These are phyloP conservation scores for Istiophorus platypterus DNA, from an alignment of 2,113 vertebrate genomes.

Conservation along the genomic window DNA sequence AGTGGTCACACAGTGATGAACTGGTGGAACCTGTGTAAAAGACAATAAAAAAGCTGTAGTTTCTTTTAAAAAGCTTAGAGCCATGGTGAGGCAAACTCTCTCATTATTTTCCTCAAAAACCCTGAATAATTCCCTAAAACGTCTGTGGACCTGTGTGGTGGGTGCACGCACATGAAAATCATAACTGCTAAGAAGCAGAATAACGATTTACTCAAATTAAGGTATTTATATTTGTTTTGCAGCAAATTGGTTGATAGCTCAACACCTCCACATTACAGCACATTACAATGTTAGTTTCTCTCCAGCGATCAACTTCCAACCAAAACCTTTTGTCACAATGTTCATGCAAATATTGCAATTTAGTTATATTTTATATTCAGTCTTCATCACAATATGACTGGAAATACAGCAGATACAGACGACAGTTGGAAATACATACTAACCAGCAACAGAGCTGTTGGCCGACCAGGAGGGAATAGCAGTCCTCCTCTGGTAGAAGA, in stretches of 20 bases:
- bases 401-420: neutral
- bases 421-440: conserved; percentile 10
- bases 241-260: neutral
- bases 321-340: no score
- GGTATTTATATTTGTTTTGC: neutral
- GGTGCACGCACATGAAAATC: neutral
- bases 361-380: no score
- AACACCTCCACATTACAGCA: no score
- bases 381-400: neutral
- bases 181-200: neutral
- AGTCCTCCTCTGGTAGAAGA: conserved; percentile 97
- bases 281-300: no score
- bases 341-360: neutral
- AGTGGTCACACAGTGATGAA: conserved; percentile 98
- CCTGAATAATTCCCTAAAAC: neutral
- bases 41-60: neutral
- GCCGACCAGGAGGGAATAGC: conserved; percentile 97
- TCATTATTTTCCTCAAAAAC: neutral
- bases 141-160: neutral
- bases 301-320: no score
- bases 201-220: neutral
- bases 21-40: conserved; percentile 93
- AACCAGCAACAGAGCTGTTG: conserved; percentile 98
- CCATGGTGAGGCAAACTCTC: neutral
- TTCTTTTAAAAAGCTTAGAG: neutral